phyloP scores from a whole-genome alignment of 2,888 invertebrate genomes.

The Mesorhabditis belari region DNA sequence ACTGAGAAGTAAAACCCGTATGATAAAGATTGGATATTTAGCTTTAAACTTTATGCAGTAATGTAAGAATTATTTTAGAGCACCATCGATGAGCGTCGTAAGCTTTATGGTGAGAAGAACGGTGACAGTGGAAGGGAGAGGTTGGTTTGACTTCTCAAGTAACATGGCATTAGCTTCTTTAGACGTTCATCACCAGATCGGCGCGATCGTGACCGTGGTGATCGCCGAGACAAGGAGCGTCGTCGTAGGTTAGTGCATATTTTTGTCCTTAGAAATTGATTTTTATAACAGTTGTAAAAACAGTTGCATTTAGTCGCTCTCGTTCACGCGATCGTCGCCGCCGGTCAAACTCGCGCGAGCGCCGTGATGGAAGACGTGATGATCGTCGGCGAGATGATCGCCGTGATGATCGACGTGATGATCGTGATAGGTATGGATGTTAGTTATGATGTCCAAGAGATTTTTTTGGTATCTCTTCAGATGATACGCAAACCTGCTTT shows the following conservation, averaged over 20 bases:
- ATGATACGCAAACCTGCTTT: too few relatives aligned
- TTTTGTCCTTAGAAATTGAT: neutral
- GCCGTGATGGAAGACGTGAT: conserved; percentile 4
- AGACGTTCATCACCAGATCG: conserved; percentile 12
- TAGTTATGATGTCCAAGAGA: too few relatives aligned
- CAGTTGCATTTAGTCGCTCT: conserved; percentile 16
- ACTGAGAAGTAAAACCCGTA: neutral
- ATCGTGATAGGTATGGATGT: conserved; percentile 12
- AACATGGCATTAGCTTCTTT: neutral
- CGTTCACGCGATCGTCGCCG: conserved; percentile 19
- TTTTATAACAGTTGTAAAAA: neutral
- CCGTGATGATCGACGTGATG: conserved; percentile 6
- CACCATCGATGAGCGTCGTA: conserved; percentile 40
- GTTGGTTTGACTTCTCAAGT: neutral
- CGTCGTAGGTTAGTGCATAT: neutral
- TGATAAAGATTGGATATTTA: neutral
- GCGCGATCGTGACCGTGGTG: conserved; percentile 18
- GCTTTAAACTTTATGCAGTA: neutral
- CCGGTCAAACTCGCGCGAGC: conserved; percentile 6
- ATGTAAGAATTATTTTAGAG: conserved; percentile 21
- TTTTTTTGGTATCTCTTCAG: too few relatives aligned
- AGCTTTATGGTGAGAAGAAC: conserved; percentile 19
- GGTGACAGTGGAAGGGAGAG: conserved; percentile 1
- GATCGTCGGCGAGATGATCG: conserved; percentile 2
- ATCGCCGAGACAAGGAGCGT: conserved; percentile 1